Percentiles rank a stretch among this genome's conserved stretches.
These are phyloP conservation scores for Tricholaema leucomelas DNA, from an alignment of 2,113 vertebrate genomes.

Conservation along the genomic window DNA sequence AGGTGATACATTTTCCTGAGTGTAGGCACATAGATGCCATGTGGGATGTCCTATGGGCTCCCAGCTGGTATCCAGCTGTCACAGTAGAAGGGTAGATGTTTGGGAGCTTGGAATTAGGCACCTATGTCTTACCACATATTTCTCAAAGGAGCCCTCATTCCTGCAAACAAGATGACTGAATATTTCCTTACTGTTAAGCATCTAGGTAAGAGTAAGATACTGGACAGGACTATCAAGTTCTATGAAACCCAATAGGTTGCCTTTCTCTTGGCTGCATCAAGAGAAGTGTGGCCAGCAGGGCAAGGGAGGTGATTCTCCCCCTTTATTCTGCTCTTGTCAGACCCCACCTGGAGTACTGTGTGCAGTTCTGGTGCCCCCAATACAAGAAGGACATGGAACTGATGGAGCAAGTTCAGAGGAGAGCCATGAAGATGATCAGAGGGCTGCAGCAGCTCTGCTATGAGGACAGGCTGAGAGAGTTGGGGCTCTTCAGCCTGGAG, in stretches of 20 bases:
- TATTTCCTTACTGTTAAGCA: not conserved
- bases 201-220: not conserved
- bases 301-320: too few species aligned
- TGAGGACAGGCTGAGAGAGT: too few species aligned
- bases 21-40: not conserved
- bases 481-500: too few species aligned
- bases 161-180: not conserved
- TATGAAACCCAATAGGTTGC: fast-evolving
- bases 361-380: too few species aligned
- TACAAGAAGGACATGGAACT: too few species aligned
- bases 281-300: too few species aligned
- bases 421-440: too few species aligned
- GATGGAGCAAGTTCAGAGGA: too few species aligned
- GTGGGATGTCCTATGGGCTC: not conserved
- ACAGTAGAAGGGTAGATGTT: not conserved
- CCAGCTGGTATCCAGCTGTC: not conserved
- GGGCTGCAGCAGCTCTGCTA: too few species aligned
- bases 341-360: too few species aligned
- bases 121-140: not conserved
- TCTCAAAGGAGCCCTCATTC: not conserved
- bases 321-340: too few species aligned
- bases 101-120: not conserved
- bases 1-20: not conserved
- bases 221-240: not conserved
- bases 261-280: too few species aligned